Conservation (phyloP, 2,888 invertebrate genomes). For the Tryphoninae sp. region DNA sequence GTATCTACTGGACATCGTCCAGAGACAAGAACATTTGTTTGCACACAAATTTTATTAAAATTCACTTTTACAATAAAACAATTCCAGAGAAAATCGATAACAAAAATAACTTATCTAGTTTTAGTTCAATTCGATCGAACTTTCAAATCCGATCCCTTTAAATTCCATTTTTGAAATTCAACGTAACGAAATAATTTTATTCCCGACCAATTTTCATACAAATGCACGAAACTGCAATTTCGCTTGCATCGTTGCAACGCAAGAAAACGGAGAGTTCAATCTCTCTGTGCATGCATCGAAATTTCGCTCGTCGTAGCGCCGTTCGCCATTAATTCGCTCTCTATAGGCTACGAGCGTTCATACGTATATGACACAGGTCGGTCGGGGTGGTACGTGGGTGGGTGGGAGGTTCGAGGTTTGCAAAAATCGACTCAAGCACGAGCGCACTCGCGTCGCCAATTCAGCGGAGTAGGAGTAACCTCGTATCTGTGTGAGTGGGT, state of each 20-base stretch:
- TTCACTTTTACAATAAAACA: background rate
- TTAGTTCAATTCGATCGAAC: background rate
- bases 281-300: slow-evolving; percentile 12
- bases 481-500: no score
- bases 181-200: no score
- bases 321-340: slow-evolving; percentile 58
- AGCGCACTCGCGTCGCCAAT: slow-evolving; percentile 18
- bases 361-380: background rate
- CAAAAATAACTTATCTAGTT: no score
- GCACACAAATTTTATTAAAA: no score
- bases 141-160: background rate
- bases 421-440: slow-evolving; percentile 35
- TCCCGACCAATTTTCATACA: no score
- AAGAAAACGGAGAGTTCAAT: background rate
- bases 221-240: no score
- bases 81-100: background rate
- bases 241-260: background rate
- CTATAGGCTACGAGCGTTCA: background rate
- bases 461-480: background rate
- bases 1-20: background rate
- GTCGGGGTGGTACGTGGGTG: background rate
- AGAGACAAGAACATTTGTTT: no score
- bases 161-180: background rate
- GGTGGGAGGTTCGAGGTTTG: slow-evolving; percentile 37
- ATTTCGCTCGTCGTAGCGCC: slow-evolving; percentile 36